These are phyloP conservation scores for Hippotragus niger DNA, from an alignment of 2,113 vertebrate genomes.

Conservation along the genomic window DNA sequence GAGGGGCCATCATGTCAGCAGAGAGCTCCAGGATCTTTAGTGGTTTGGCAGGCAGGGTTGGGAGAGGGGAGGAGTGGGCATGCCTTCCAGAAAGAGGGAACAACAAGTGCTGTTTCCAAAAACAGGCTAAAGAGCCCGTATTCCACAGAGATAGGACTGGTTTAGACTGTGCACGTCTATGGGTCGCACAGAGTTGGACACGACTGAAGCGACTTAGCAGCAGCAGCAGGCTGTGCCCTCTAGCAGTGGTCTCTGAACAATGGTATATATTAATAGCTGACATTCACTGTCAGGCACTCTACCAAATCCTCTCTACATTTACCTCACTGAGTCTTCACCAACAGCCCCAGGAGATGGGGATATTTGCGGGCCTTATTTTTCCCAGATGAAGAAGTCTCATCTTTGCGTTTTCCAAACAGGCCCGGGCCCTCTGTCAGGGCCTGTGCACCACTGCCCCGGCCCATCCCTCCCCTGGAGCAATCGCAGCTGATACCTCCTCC, in stretches of 20 bases:
- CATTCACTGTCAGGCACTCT: neutral
- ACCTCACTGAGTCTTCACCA: neutral
- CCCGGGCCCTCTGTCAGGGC: neutral
- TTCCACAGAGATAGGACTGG: neutral
- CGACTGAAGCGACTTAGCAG: too few relatives aligned
- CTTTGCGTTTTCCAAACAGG: neutral
- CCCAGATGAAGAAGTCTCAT: neutral
- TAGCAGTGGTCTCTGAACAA: neutral
- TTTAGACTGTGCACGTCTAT: neutral
- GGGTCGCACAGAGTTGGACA: too few relatives aligned
- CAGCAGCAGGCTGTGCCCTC: neutral
- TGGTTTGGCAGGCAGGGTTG: neutral
- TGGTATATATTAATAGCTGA: neutral
- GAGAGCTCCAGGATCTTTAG: neutral
- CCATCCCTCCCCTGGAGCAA: neutral
- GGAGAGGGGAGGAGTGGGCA: neutral
- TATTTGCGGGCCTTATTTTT: neutral
- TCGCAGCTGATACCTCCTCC: neutral
- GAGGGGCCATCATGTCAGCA: neutral
- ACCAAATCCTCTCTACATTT: neutral
- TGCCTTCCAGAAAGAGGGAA: slow-evolving; percentile 1
- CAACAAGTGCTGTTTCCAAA: neutral
- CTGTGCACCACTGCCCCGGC: neutral
- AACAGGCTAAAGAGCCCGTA: neutral
- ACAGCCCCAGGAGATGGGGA: neutral